These are phyloP conservation scores for Rhinella marina DNA, from an alignment of 2,797 vertebrate species.

Conservation along the genomic window DNA sequence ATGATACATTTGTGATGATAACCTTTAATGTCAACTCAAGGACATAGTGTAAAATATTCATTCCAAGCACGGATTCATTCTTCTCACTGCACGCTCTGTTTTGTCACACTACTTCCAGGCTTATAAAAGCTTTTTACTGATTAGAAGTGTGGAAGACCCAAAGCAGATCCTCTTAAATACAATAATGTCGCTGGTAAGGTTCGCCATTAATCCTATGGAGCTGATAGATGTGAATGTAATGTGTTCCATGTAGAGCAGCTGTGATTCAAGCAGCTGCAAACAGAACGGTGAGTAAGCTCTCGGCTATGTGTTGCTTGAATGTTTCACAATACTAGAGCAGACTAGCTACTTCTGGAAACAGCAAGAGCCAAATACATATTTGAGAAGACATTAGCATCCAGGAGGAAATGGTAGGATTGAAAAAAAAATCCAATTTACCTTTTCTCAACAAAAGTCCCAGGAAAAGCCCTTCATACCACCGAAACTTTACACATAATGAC, in stretches of 20 bases:
- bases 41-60: conserved; percentile 64
- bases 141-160: conserved; percentile 21
- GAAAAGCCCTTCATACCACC: not conserved
- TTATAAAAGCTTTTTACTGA: conserved; percentile 16
- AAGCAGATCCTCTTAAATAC: conserved; percentile 11
- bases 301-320: conserved; percentile 1
- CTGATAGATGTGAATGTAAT: conserved; percentile 29
- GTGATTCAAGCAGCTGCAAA: conserved; percentile 48
- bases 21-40: conserved; percentile 68
- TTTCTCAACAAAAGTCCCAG: not conserved
- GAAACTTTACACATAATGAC: not conserved
- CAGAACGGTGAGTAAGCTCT: conserved; percentile 48
- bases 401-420: not conserved
- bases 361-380: conserved; percentile 29
- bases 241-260: conserved; percentile 18
- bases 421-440: not conserved
- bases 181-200: conserved; percentile 12
- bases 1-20: conserved; percentile 62
- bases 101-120: conserved; percentile 42
- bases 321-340: conserved; percentile 53
- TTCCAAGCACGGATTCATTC: conserved; percentile 59
- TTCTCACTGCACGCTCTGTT: conserved; percentile 36
- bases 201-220: not conserved
- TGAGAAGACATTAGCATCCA: not conserved
- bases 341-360: conserved; percentile 40